These are phyloP conservation scores for Acanthornis magna DNA, from an alignment of 2,797 vertebrate genomes.

Conservation along the genomic window DNA sequence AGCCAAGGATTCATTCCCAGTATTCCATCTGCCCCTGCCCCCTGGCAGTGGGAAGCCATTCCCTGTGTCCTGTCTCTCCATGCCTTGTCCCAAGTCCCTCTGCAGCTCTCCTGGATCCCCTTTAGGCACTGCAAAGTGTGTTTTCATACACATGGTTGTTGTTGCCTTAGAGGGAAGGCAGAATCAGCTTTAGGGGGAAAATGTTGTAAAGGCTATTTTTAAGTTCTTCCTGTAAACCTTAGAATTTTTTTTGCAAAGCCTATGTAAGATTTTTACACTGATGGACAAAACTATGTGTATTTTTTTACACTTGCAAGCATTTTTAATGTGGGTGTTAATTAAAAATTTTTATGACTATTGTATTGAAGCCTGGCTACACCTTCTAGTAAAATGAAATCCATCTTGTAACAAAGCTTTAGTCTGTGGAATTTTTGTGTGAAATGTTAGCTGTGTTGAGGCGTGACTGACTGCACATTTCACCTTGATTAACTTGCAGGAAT, in stretches of 20 bases:
- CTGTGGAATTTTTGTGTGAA: neutral
- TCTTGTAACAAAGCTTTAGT: neutral
- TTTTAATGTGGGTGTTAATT: neutral
- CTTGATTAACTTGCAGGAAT: conserved; percentile 34
- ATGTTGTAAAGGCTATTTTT: neutral
- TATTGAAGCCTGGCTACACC: neutral
- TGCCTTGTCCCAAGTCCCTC: neutral
- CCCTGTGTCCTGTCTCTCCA: rapidly evolving
- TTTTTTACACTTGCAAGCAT: neutral
- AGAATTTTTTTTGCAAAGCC: neutral
- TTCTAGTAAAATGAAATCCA: neutral
- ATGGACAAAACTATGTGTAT: neutral
- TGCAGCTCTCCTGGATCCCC: neutral
- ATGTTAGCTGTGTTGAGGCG: neutral
- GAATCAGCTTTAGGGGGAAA: neutral
- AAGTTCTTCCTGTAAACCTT: neutral
- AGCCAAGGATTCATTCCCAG: rapidly evolving
- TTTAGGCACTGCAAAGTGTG: neutral
- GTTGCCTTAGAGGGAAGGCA: neutral
- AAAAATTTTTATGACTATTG: neutral
- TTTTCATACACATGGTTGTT: rapidly evolving
- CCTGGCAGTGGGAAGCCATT: neutral
- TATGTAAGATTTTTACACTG: rapidly evolving
- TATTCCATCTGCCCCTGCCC: rapidly evolving
- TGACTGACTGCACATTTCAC: neutral